Evolutionary conservation across 2,113 vertebrate genomes (phyloP).

Genomic region (Limnothrissa miodon): DNA sequence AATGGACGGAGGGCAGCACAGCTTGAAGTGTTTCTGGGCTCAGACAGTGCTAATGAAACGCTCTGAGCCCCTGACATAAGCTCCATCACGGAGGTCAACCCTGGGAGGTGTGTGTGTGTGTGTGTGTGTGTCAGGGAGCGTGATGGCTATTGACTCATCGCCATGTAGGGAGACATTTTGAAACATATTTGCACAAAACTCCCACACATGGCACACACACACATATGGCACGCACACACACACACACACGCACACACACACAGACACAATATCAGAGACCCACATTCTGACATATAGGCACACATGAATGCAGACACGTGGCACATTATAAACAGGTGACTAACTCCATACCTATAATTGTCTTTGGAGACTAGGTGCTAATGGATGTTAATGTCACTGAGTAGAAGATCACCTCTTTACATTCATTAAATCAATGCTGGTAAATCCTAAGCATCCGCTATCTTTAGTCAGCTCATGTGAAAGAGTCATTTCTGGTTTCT

Average conservation of each 20-base stretch:
- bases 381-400: too few relatives aligned
- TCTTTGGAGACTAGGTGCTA: too few relatives aligned
- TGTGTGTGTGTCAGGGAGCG: neutral
- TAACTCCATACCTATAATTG: neutral
- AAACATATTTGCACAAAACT: neutral
- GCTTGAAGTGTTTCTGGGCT: conserved; percentile 18
- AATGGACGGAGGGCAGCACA: conserved; percentile 29
- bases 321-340: neutral
- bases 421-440: too few relatives aligned
- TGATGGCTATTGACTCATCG: conserved; percentile 45
- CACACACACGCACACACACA: too few relatives aligned
- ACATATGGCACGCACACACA: too few relatives aligned
- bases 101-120: conserved; percentile 30
- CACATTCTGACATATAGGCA: neutral
- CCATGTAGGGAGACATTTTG: conserved; percentile 14
- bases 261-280: too few relatives aligned
- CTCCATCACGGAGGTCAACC: conserved; percentile 53
- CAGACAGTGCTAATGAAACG: conserved; percentile 54
- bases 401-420: too few relatives aligned
- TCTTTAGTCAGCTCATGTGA: too few relatives aligned
- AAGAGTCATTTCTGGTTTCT: neutral
- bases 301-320: neutral
- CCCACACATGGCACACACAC: neutral
- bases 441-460: too few relatives aligned
- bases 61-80: conserved; percentile 45